Evolutionary conservation across 2,113 vertebrate genomes (phyloP), one percentile per base, ranked within the genome.

Genomic region (Thalassoma bifasciatum): DNA sequence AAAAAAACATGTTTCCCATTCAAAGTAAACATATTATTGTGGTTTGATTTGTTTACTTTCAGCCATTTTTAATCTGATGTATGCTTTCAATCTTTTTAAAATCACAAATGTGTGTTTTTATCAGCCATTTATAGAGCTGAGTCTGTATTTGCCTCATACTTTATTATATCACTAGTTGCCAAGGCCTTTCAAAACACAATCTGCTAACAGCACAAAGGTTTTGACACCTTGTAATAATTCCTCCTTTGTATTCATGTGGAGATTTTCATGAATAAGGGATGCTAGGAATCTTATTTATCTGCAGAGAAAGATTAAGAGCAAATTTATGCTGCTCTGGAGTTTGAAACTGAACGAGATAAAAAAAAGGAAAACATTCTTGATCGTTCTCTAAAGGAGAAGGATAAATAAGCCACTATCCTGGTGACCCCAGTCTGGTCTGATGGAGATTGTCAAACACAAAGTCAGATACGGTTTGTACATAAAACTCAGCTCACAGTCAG

Each of bases 131-230:
- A 30, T 6, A 30, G 3, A 6, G 6, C 3, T 30, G 30, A 6
- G 3, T 30, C 6, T 30, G 21, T 34, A 52, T 62, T 66, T 58
- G 14, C 30, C 21, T 1, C 22, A 30, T 47, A 51, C 52, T 46
- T 42, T 46, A 7, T 46, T 46, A 0, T 0, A 16, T 2, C 36
- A 4, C 5, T 30, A 34, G 16, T 24, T 30, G 24, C 26, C 14
- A 14, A 14, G 14, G 10, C 50, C 10, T 72, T 59, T 69, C 22
- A n/a, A 74, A 68, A 64, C 53, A 72, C 57, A 68, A 63, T 65
- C 64, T 59, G 52, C 46, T 60, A 16, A 50, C 46, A 30, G 56
- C 50, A 14, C 61, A 63, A 26, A 67, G 50, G 51, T 64, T 53
- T 51, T 22, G 24, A 16, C 53, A 51, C 63, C 58, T 75, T 40